phyloP scores from a whole-genome alignment of 2,113 vertebrate species.

The Bagarius yarrelli region DNA sequence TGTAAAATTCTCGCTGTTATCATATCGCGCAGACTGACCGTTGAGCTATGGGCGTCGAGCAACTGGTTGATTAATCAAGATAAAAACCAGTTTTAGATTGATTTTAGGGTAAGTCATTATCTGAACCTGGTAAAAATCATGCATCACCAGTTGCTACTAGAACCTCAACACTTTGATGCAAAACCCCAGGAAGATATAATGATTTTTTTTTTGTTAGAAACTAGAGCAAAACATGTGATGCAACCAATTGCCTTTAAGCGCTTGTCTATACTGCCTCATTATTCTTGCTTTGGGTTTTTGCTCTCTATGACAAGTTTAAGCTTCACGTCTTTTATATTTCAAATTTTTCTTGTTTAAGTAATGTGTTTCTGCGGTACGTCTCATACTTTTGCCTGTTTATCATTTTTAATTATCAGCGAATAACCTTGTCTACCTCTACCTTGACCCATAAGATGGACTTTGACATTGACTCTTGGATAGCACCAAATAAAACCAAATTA shows the following conservation, averaged over 20 bases:
- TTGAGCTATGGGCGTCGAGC: not conserved
- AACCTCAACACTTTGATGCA: conserved; percentile 9
- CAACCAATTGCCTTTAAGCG: conserved; percentile 17
- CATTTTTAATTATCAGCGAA: not conserved
- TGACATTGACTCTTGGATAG: not conserved
- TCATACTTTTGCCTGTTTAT: not conserved
- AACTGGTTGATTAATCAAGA: not conserved
- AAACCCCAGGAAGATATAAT: conserved; percentile 10
- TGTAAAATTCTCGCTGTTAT: not conserved
- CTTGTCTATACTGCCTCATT: not conserved
- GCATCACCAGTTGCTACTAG: not conserved
- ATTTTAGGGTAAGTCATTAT: not conserved
- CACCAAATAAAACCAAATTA: not conserved
- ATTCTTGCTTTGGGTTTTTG: not conserved
- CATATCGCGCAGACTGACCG: not conserved
- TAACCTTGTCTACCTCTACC: not conserved
- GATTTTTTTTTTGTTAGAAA: not conserved
- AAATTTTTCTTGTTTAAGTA: not conserved
- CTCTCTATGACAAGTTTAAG: not conserved
- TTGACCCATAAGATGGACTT: not conserved
- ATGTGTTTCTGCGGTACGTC: not conserved
- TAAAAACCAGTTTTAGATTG: not conserved
- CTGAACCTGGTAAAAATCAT: not conserved
- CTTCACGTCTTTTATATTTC: not conserved
- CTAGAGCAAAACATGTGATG: conserved; percentile 9